phyloP scores from a whole-genome alignment of 2,113 vertebrate species.

The Callithrix jacchus region DNA sequence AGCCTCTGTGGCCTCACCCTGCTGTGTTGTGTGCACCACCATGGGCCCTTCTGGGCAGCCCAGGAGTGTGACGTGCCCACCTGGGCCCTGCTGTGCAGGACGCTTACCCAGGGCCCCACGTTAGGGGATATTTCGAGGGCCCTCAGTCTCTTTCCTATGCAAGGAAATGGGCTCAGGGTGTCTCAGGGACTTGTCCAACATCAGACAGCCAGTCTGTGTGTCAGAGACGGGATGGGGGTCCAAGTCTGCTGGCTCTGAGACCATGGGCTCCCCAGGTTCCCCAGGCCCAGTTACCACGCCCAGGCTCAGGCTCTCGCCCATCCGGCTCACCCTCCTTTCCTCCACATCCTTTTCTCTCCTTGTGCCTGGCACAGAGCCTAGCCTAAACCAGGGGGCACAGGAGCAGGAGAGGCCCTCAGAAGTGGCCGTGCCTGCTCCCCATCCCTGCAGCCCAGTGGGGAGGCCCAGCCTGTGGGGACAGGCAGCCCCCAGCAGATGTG shows the following conservation, averaged over 20 bases:
- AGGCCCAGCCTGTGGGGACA: fast-evolving
- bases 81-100: fast-evolving
- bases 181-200: too few relatives aligned
- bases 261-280: background rate
- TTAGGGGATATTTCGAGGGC: fast-evolving
- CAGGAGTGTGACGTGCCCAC: fast-evolving
- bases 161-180: background rate
- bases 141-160: fast-evolving
- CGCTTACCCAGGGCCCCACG: background rate
- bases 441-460: background rate
- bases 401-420: background rate
- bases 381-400: fast-evolving
- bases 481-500: background rate
- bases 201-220: background rate
- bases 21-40: fast-evolving
- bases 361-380: too few relatives aligned
- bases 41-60: background rate
- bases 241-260: too few relatives aligned
- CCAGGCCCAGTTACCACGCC: fast-evolving
- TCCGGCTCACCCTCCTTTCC: background rate
- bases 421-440: fast-evolving
- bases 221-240: background rate
- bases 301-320: fast-evolving
- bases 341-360: too few relatives aligned
- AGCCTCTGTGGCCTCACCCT: background rate